These are phyloP conservation scores for Lithobates pipiens DNA, from an alignment of 2,797 vertebrate species.

Conservation along the genomic window DNA sequence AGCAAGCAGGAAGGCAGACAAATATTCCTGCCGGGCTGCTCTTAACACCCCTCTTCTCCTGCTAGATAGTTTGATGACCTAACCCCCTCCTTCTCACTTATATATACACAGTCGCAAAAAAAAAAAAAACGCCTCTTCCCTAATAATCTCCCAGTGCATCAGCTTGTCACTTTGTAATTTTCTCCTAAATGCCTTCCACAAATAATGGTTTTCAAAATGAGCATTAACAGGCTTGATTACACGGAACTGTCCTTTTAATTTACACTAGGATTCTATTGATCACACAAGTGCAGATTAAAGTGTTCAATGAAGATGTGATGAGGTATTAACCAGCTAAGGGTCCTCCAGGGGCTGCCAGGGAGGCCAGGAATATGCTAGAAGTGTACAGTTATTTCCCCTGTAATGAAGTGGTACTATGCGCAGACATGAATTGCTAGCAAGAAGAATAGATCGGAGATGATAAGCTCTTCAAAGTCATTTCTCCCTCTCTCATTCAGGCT, in stretches of 20 bases:
- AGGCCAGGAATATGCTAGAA: constrained; percentile 86
- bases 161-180: constrained; percentile 88
- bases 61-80: constrained; percentile 62
- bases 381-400: constrained; percentile 97
- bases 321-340: constrained; percentile 99
- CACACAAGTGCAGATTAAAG: constrained; percentile 99
- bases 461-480: constrained; percentile 99
- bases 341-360: constrained; percentile 86
- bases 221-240: constrained; percentile 99
- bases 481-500: constrained; percentile 97
- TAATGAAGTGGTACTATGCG: constrained; percentile 99
- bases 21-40: constrained; percentile 67
- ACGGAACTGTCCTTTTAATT: constrained; percentile 99
- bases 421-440: constrained; percentile 95
- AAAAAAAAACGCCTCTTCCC: constrained; percentile 72
- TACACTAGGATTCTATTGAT: constrained; percentile 99
- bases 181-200: constrained; percentile 97
- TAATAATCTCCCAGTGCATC: constrained; percentile 79
- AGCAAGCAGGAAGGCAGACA: constrained; percentile 69
- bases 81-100: constrained; percentile 64
- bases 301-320: constrained; percentile 99
- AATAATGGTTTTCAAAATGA: constrained; percentile 99
- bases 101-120: constrained; percentile 61
- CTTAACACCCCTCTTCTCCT: constrained; percentile 55
- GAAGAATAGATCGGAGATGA: constrained; percentile 99